phyloP scores from a whole-genome alignment of 1,140 invertebrate genomes.

The Coboldia fuscipes region DNA sequence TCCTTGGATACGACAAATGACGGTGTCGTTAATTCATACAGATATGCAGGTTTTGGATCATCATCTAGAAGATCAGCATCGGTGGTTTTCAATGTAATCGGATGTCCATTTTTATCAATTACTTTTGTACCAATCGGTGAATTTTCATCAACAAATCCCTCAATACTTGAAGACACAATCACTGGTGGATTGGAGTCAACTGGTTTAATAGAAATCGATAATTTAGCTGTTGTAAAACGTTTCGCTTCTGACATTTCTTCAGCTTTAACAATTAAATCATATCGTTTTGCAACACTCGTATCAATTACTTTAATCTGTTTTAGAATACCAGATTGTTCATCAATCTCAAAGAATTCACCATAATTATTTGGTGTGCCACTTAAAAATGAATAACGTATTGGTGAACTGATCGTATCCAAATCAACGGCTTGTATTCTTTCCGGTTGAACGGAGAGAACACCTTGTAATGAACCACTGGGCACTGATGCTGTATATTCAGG shows the following conservation, averaged over 20 bases:
- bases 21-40: conserved; percentile 63
- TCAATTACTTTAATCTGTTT: conserved; percentile 61
- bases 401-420: conserved; percentile 65
- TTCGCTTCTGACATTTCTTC: conserved; percentile 57
- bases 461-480: conserved; percentile 56
- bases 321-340: conserved; percentile 53
- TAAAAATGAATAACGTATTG: conserved; percentile 59
- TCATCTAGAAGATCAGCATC: conserved; percentile 65
- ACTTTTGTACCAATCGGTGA: conserved; percentile 64
- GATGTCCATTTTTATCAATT: conserved; percentile 36
- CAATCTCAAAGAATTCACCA: conserved; percentile 63
- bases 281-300: conserved; percentile 38
- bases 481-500: conserved; percentile 61
- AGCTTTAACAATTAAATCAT: conserved; percentile 51
- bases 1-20: conserved; percentile 59
- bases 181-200: conserved; percentile 68
- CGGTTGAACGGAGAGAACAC: conserved; percentile 59
- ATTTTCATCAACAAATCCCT: conserved; percentile 70
- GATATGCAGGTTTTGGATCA: conserved; percentile 50
- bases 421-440: conserved; percentile 76
- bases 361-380: conserved; percentile 54
- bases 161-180: conserved; percentile 41
- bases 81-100: conserved; percentile 47
- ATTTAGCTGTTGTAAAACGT: conserved; percentile 58
- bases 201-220: conserved; percentile 58